These are phyloP conservation scores for Ceratina australensis DNA, from an alignment of 1,140 invertebrate species.

Conservation along the genomic window DNA sequence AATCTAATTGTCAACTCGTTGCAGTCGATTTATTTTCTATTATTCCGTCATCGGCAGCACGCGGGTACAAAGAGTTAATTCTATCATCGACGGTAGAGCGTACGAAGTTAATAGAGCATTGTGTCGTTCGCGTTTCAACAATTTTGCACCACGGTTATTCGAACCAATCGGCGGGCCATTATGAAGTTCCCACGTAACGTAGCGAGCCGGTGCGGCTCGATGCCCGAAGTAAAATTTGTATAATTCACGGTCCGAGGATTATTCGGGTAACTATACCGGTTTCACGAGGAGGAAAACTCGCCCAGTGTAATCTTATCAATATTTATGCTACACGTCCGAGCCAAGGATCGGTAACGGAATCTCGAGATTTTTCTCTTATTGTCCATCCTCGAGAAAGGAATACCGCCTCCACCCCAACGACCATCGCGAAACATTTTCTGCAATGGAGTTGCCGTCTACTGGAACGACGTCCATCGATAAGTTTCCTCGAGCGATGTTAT, in stretches of 20 bases:
- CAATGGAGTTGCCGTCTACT: background rate
- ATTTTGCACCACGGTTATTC: background rate
- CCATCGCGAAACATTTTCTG: constrained; percentile 5
- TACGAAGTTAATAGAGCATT: background rate
- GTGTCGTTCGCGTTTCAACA: background rate
- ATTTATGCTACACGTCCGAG: constrained; percentile 20
- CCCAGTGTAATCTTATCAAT: constrained; percentile 16
- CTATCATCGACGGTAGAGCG: too few species aligned
- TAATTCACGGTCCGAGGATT: constrained; percentile 26
- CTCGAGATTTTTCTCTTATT: constrained; percentile 13
- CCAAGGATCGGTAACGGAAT: constrained; percentile 5
- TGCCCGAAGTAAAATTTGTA: constrained; percentile 15
- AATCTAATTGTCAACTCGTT: too few species aligned
- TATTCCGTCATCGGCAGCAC: too few species aligned
- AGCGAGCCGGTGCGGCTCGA: background rate
- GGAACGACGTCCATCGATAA: constrained; percentile 10
- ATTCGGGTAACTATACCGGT: constrained; percentile 18
- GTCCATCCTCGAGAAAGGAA: background rate
- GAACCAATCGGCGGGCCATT: constrained; percentile 10
- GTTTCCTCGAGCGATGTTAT: background rate
- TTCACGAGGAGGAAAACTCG: constrained; percentile 29
- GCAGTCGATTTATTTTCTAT: too few species aligned
- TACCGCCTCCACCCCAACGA: background rate
- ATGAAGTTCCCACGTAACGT: background rate
- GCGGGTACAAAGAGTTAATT: too few species aligned